phyloP scores from a whole-genome alignment of 2,113 vertebrate species.

The Scopus umbretta region DNA sequence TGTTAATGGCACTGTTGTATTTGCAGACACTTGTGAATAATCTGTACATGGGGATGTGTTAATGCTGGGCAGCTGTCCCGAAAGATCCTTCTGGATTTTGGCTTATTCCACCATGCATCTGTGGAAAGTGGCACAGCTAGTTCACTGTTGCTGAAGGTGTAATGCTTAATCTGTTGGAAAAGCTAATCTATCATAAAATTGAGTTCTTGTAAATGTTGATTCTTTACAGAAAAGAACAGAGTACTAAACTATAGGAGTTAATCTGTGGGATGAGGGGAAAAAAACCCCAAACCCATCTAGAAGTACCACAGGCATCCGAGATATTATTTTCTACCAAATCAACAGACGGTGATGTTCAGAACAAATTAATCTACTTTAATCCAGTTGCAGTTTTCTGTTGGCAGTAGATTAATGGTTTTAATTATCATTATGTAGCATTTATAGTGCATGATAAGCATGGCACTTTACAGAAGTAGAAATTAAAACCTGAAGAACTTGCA shows the following conservation, averaged over 20 bases:
- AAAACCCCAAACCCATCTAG: background rate
- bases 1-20: background rate
- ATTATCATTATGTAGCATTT: slow-evolving; percentile 1
- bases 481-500: background rate
- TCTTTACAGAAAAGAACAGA: background rate
- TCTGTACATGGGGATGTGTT: background rate
- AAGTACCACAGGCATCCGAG: background rate
- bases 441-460: background rate
- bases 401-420: slow-evolving; percentile 8
- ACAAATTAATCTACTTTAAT: slow-evolving; percentile 16
- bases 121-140: background rate
- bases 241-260: background rate
- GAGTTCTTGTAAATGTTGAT: background rate
- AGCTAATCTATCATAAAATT: background rate
- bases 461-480: background rate
- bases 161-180: background rate
- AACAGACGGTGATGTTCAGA: background rate
- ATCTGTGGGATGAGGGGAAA: background rate
- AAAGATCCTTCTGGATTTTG: background rate
- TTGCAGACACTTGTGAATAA: background rate
- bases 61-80: background rate
- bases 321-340: background rate
- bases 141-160: background rate
- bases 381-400: background rate
- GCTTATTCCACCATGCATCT: background rate